These are phyloP conservation scores for Epinotia nisella DNA, from an alignment of 2,888 invertebrate species.

Conservation along the genomic window DNA sequence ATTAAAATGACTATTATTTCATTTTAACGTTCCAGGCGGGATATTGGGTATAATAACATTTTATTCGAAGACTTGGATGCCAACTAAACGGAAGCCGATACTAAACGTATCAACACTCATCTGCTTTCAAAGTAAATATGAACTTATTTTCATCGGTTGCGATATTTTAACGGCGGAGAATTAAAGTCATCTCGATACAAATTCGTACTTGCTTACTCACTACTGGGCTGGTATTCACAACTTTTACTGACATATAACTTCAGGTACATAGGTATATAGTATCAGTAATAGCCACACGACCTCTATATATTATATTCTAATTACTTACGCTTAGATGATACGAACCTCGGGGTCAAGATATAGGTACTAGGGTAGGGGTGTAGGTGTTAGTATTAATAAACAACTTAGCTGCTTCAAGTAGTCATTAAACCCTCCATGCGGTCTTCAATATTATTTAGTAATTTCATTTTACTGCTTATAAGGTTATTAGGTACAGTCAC, in stretches of 20 bases:
- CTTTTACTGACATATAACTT: not conserved
- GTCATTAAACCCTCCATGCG: too few relatives aligned
- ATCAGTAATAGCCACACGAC: not conserved
- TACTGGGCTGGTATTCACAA: not conserved
- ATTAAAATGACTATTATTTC: conserved; percentile 44
- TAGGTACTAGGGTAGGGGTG: not conserved
- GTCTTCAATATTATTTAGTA: too few relatives aligned
- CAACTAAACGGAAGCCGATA: conserved; percentile 71
- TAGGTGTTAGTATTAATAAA: not conserved
- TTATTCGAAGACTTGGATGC: conserved; percentile 58
- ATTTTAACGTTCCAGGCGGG: conserved; percentile 29
- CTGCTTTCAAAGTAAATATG: conserved; percentile 73
- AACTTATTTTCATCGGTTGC: conserved; percentile 70
- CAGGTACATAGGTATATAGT: too few relatives aligned
- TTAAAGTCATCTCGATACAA: conserved; percentile 54
- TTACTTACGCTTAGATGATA: too few relatives aligned
- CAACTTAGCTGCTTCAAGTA: not conserved
- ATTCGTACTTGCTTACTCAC: conserved; percentile 39
- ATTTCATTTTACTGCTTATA: too few relatives aligned
- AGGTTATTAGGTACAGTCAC: too few relatives aligned
- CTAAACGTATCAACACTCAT: conserved; percentile 75
- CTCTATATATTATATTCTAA: too few relatives aligned
- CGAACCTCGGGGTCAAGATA: not conserved
- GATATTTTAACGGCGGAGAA: conserved; percentile 64
- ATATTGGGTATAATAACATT: conserved; percentile 45